phyloP scores from a whole-genome alignment of 2,113 vertebrate species.

The Forbesichthys papilliferus region DNA sequence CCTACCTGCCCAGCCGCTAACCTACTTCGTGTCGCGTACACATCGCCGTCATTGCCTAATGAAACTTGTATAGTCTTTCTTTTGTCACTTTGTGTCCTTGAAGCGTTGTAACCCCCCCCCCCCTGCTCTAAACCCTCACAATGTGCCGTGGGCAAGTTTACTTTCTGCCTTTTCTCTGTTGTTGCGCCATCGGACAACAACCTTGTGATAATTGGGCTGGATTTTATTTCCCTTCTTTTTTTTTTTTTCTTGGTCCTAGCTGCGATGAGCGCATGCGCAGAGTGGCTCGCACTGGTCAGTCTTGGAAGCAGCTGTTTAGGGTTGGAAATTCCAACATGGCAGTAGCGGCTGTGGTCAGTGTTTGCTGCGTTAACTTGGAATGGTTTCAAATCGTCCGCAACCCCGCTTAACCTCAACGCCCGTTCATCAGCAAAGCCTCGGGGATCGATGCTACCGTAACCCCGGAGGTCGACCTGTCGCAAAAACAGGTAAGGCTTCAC shows the following conservation, averaged over 20 bases:
- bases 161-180: too few species aligned
- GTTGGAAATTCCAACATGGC: conserved; percentile 98
- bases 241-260: neutral
- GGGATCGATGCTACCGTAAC: conserved; percentile 85
- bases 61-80: too few species aligned
- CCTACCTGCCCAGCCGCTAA: too few species aligned
- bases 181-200: neutral
- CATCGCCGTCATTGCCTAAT: too few species aligned
- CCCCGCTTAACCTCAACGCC: conserved; percentile 84
- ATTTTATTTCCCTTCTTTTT: conserved; percentile 74
- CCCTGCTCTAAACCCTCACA: too few species aligned
- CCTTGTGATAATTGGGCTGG: neutral
- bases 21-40: too few species aligned
- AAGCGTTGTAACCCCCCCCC: too few species aligned
- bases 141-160: too few species aligned
- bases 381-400: conserved; percentile 87
- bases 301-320: conserved; percentile 91
- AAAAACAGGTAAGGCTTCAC: conserved; percentile 83
- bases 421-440: conserved; percentile 57
- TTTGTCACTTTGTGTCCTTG: too few species aligned
- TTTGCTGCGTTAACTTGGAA: conserved; percentile 91
- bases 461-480: conserved; percentile 77
- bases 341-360: conserved; percentile 90
- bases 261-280: conserved; percentile 83
- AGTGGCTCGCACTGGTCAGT: conserved; percentile 84